Evolutionary conservation across 2,888 invertebrate species (phyloP).

Genomic region (Xestia xanthographa): DNA sequence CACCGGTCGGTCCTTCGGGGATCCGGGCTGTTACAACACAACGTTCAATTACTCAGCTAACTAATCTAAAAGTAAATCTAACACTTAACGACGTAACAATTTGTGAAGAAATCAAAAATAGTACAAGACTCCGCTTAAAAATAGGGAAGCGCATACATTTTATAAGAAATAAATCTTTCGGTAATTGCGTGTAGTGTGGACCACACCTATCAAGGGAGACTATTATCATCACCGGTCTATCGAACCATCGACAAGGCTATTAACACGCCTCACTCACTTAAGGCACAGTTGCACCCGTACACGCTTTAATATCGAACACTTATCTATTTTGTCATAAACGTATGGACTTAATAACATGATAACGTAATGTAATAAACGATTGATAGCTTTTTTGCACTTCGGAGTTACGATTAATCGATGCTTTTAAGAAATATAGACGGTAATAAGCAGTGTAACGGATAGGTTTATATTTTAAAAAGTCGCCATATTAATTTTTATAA

Average conservation of each 20-base stretch:
- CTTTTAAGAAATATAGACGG: constrained; percentile 38
- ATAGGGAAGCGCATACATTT: constrained; percentile 65
- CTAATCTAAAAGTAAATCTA: constrained; percentile 63
- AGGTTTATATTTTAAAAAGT: constrained; percentile 40
- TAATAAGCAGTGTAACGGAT: constrained; percentile 37
- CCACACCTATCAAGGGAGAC: constrained; percentile 75
- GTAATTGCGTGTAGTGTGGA: constrained; percentile 71
- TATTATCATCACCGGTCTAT: constrained; percentile 73
- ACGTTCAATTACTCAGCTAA: constrained; percentile 51
- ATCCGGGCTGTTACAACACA: constrained; percentile 41
- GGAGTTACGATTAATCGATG: constrained; percentile 39
- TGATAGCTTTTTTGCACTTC: constrained; percentile 61
- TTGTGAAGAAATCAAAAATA: constrained; percentile 64
- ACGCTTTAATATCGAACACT: constrained; percentile 40
- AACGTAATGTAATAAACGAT: constrained; percentile 53
- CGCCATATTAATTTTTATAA: constrained; percentile 47
- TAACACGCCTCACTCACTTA: constrained; percentile 72
- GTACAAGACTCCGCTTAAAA: constrained; percentile 62
- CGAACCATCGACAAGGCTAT: constrained; percentile 76
- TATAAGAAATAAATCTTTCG: constrained; percentile 72
- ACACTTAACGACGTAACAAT: constrained; percentile 56
- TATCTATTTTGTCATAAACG: constrained; percentile 57
- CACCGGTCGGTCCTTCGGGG: constrained; percentile 34
- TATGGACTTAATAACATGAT: constrained; percentile 44
- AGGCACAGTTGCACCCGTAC: constrained; percentile 58